Conservation (phyloP, 2,113 vertebrate genomes). For the Lophochroa leadbeateri region DNA sequence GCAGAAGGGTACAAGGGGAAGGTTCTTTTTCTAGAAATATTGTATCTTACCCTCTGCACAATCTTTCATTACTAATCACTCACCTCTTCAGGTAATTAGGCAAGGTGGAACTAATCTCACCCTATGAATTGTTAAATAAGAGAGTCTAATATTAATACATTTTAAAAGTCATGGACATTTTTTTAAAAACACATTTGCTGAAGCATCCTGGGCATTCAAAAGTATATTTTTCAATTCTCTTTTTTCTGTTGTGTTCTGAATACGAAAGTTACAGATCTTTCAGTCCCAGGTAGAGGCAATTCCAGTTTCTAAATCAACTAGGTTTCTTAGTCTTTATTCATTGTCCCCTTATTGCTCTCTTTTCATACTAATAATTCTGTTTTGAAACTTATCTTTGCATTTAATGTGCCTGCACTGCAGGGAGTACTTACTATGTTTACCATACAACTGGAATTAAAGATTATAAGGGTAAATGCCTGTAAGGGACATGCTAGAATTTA, state of each 20-base stretch:
- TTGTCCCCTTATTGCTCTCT: neutral
- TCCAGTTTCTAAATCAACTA: neutral
- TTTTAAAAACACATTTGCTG: neutral
- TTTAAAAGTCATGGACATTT: neutral
- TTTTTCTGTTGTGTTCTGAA: neutral
- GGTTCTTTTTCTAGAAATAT: neutral
- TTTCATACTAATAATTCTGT: neutral
- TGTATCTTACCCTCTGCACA: neutral
- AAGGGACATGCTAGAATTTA: neutral
- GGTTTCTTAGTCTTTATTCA: neutral
- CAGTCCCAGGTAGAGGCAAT: neutral
- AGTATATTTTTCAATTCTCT: neutral
- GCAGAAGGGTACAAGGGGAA: neutral
- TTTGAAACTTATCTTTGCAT: neutral
- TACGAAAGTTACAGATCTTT: neutral
- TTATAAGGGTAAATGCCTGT: conserved; percentile 21
- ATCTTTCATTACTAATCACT: neutral
- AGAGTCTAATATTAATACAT: neutral
- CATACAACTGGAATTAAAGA: conserved; percentile 14
- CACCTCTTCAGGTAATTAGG: neutral
- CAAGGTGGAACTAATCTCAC: neutral
- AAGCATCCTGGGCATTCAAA: neutral
- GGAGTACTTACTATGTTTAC: conserved; percentile 15
- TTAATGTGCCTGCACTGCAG: neutral
- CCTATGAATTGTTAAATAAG: neutral